These are phyloP conservation scores for Nasonia longicornis DNA, from an alignment of 1,140 invertebrate species.

Conservation along the genomic window DNA sequence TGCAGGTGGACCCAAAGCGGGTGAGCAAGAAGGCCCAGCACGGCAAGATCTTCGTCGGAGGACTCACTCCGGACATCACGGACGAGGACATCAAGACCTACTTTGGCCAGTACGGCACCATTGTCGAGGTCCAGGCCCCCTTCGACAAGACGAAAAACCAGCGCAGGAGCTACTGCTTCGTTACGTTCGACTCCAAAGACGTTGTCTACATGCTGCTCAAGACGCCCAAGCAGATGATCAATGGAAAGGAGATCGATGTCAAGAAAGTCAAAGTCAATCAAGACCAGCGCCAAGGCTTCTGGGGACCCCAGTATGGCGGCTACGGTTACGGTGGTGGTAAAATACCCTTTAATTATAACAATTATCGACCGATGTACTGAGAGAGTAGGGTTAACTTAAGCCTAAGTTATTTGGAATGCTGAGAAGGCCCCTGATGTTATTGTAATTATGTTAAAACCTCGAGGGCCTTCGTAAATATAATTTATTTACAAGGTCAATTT, in stretches of 20 bases:
- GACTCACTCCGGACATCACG: constrained; percentile 74
- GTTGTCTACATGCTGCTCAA: constrained; percentile 75
- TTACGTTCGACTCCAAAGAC: constrained; percentile 76
- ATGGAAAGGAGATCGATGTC: constrained; percentile 74
- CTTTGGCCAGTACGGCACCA: constrained; percentile 74
- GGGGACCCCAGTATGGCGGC: constrained; percentile 66
- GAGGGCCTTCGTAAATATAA: constrained; percentile 43
- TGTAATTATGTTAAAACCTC: constrained; percentile 48
- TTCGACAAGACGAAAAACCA: constrained; percentile 79
- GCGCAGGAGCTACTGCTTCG: constrained; percentile 76
- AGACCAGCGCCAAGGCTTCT: constrained; percentile 66
- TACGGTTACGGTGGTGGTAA: constrained; percentile 61
- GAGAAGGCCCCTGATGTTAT: constrained; percentile 44
- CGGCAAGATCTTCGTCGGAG: constrained; percentile 79
- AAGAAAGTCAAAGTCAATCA: constrained; percentile 70
- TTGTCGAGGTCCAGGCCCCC: constrained; percentile 78
- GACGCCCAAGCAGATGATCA: constrained; percentile 75
- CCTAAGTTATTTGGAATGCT: constrained; percentile 34
- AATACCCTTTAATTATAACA: constrained; percentile 43
- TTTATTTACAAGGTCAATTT: constrained; percentile 45
- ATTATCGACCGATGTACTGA: constrained; percentile 31
- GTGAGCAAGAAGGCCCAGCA: constrained; percentile 73
- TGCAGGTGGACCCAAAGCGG: constrained; percentile 74
- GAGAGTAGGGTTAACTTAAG: constrained; percentile 35
- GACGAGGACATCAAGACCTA: constrained; percentile 76